Base-by-base conservation (phyloP, 2,888 invertebrate genomes). In the Diabrotica balteata region DNA sequence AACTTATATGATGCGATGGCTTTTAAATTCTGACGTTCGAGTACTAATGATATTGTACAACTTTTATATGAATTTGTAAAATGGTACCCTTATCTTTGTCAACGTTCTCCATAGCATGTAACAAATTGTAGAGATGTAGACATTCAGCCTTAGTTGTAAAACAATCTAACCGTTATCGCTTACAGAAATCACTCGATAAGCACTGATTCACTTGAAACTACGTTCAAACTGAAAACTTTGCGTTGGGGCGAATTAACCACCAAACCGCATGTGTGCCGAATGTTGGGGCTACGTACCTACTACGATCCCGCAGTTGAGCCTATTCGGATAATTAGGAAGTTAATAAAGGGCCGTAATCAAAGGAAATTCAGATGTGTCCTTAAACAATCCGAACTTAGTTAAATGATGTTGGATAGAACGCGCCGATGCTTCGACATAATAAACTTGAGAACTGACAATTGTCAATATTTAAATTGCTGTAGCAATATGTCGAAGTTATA, bases 351-450 rank as follows among this genome's bases (percentile, higher is more conserved):
- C 45, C 50, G 66, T 63, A 67, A 68, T 71, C 68, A 68, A 68
- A 61, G 59, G 67, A 62, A 66, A 66, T 67, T 66, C 59, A 58
- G 62, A 71, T 71, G 71, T 68, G 65, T 65, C 60, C 65, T 70
- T 65, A 67, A 67, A 62, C 68, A 60, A 68, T 60, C 50, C 57
- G 50, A 72, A 70, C 72, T 70, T 60, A 62, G 68, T 72, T 66
- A 66, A 64, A 70, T 32, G 32, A 32, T 32, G 32, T 32, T 32
- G 32, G 32, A 32, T 1, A 32, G 32, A 51, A 17, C 51, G 51
- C 17, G 11, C 10, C 51, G 51, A 17, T 51, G 51, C 11, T 51
- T 51, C 51, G 11, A 7, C 51, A 49, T 49, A 51, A 51, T 8
- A 51, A 7, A 9, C 11, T 51, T 22, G 17, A 17, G 11, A n/a